Conservation (phyloP, 2,797 vertebrate species). For the Fistularia tabacaria region DNA sequence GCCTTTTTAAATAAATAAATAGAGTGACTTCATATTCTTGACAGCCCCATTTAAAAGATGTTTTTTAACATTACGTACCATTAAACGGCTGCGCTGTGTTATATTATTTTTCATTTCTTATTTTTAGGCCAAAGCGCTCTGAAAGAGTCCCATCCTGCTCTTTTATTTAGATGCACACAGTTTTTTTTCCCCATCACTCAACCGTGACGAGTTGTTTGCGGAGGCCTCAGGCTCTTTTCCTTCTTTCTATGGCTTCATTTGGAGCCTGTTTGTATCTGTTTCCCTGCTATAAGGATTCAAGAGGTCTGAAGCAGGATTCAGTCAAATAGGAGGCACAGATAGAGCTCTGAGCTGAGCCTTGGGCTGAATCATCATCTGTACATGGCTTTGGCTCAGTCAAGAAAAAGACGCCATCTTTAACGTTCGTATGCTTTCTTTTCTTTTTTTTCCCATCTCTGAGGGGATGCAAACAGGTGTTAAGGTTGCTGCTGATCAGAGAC, state of each 20-base stretch:
- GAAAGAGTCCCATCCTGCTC: conserved; percentile 24
- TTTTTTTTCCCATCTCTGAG: no score
- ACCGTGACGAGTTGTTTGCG: conserved; percentile 25
- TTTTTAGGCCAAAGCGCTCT: conserved; percentile 30
- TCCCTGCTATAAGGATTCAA: conserved; percentile 12
- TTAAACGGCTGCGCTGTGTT: no score
- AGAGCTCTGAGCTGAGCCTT: not conserved
- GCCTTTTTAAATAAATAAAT: no score
- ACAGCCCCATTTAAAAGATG: no score
- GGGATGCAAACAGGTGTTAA: no score
- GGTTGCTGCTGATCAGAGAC: no score
- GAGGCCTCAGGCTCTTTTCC: conserved; percentile 35
- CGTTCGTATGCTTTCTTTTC: no score
- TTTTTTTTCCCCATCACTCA: conserved; percentile 33
- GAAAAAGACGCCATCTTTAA: no score
- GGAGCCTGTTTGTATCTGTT: conserved; percentile 9
- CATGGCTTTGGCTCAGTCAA: no score
- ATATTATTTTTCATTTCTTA: not conserved
- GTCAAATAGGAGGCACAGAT: not conserved
- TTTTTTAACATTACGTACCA: no score
- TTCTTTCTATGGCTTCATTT: conserved; percentile 26
- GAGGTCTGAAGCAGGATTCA: conserved; percentile 21
- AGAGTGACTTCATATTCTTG: no score
- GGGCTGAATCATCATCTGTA: not conserved
- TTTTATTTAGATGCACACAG: conserved; percentile 25